Base-by-base conservation (phyloP, 2,888 invertebrate genomes). In the Folsomia candida region DNA sequence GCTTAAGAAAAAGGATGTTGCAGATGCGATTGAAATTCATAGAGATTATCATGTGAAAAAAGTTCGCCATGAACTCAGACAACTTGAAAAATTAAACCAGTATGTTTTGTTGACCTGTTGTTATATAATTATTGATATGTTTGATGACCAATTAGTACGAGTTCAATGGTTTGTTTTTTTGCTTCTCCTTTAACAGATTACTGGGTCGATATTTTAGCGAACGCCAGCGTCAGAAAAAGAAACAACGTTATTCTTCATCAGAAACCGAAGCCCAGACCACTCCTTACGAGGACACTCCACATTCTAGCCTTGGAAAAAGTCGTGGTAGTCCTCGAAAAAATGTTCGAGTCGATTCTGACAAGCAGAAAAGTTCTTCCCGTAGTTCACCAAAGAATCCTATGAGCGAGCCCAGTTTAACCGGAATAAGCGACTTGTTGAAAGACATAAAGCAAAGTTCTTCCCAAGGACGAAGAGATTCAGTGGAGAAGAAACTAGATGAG, bases 21-120 rank as follows among this genome's bases (percentile, higher is more conserved):
- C 58, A 9, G 61, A 67, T 51, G 69, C 69, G 14, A 28, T 71
- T 14, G 71, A 73, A 27, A 71, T n/a, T 20, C 71, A 71, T 67
- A 60, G 73, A 20, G 73, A 71, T 24, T 69, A 71, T 59, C 73
- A 73, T 29, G 27, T 69, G 26, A 63, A 27, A 11, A 71, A 73
- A 67, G 71, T 71, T 25, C 59, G 54, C 57, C 65, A 73, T 22
- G 67, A 73, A 20, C 58, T 73, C 2, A 22, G 62, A n/a, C 61
- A 65, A 18, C 37, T 73, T 20, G 71, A 71, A 20, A 59, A 71
- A 24, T 27, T 73, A 1, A 73, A 73, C n/a, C 29, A 37, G 70
- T 70, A 65, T 59, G 68, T 51, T 63, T 22, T 6, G 6, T 2
- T 60, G 4, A 60, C n/a, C n/a, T n/a, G n/a, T n/a, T n/a, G n/a